Percentiles rank a stretch among this genome's conserved stretches.
Evolutionary conservation across 2,113 vertebrate species (phyloP).

Genomic region (Pavo muticus): DNA sequence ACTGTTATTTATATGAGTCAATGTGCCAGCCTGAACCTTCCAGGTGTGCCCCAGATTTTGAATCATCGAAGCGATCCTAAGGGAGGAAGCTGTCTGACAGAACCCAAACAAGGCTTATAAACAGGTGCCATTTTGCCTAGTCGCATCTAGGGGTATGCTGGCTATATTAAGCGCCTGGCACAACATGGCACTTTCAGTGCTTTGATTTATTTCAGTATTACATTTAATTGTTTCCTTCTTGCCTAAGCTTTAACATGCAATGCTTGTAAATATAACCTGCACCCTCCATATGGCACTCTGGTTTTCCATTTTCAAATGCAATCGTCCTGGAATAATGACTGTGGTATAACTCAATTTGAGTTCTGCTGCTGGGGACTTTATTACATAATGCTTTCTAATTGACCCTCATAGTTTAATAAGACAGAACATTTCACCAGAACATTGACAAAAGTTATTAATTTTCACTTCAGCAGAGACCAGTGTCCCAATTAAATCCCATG

Average conservation of each 20-base stretch:
- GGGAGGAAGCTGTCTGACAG: slow-evolving; percentile 51
- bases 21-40: slow-evolving; percentile 59
- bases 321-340: slow-evolving; percentile 86
- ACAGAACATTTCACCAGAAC: slow-evolving; percentile 95
- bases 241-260: slow-evolving; percentile 82
- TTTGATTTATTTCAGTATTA: slow-evolving; percentile 85
- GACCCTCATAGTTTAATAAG: slow-evolving; percentile 96
- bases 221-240: slow-evolving; percentile 87
- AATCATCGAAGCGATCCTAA: slow-evolving; percentile 32
- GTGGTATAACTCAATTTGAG: slow-evolving; percentile 95
- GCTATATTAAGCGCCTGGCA: slow-evolving; percentile 71
- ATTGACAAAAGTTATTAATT: slow-evolving; percentile 99
- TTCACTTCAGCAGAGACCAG: slow-evolving; percentile 98
- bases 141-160: slow-evolving; percentile 62
- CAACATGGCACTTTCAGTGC: slow-evolving; percentile 67
- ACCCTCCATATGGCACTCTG: slow-evolving; percentile 83
- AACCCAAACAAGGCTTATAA: slow-evolving; percentile 61
- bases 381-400: slow-evolving; percentile 99
- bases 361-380: slow-evolving; percentile 95
- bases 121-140: slow-evolving; percentile 65
- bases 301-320: slow-evolving; percentile 88
- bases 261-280: slow-evolving; percentile 83
- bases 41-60: slow-evolving; percentile 82
- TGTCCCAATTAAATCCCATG: slow-evolving; percentile 99
- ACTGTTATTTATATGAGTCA: slow-evolving; percentile 82